Evolutionary conservation across 2,888 invertebrate species (phyloP), one percentile per base, ranked within the genome.

Genomic region (Drosophila anomalipes): DNA sequence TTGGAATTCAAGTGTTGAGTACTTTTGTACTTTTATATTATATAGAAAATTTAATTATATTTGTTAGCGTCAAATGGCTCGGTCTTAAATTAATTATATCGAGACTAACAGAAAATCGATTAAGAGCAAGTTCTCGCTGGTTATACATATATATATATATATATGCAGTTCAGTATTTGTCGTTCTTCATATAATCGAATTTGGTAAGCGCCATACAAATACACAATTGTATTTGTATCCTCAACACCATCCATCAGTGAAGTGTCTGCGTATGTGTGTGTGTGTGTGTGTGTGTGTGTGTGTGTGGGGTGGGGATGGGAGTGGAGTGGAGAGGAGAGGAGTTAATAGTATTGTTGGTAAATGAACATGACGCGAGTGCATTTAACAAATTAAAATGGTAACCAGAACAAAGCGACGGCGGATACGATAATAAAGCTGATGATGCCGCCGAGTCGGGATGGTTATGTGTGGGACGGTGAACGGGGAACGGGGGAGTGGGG

Each of bases 311-410:
- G 37, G 16, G 14, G 1, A 1, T 12, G 39, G 39, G 41, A 22
- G 44, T 10, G 37, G n/a, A n/a, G n/a, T n/a, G n/a, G n/a, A n/a
- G n/a, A n/a, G n/a, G 7, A 16, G 51, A 37, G 44, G 30, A 16
- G 47, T 59, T 49, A 32, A 56, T 22, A 66, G 65, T 67, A 57
- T 44, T 59, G 57, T 57, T 57, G 57, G 41, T 58, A 78, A 77
- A 83, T 82, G 89, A 76, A 77, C 80, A 74, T 70, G 86, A 80
- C 77, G 82, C 79, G 84, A 84, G 76, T 87, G 90, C 85, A 85
- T 85, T 85, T 87, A 85, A 90, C 90, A 86, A 86, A 86, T 86
- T 90, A 89, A 86, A 86, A 90, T 80, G 76, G 86, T 78, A 80
- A 80, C 70, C 81, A 66, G 70, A 62, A 69, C 71, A 66, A 69